Base-by-base conservation (phyloP, 2,113 vertebrate genomes). In the Pedionomus torquatus region DNA sequence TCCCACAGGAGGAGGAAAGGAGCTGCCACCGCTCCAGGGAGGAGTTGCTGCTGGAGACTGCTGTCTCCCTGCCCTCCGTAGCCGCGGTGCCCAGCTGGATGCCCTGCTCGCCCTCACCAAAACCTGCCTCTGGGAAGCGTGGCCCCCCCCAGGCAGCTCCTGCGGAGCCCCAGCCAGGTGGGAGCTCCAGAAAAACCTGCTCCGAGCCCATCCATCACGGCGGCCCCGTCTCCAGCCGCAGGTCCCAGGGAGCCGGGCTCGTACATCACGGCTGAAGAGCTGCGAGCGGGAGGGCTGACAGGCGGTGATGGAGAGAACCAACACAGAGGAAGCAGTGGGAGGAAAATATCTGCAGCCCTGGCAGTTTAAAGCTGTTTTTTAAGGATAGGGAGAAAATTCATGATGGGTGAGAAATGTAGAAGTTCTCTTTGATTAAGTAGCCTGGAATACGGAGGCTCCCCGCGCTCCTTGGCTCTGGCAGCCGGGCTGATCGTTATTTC, bases 101-200 rank as follows among this genome's bases (percentile, higher is more conserved):
- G 2, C 39, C 37, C 64, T 23, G 35, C 37, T 3, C 30, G 24
- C 37, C 54, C 44, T 5, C 8, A 7, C 63, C 44, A 13, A 60
- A 55, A 35, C 0, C 7, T 0, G 9, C 55, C 70, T 57, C 11
- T 25, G 68, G 2, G 2, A 33, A 43, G 30, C 0, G 13, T 17
- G 2, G 55, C 28, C 57, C 17, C 51, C 17, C 74, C 10, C 2
- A 0, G 52, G 4, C 54, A 48, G 10, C 11, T 26, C 43, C 20
- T 5, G 39, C 75, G 16, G 48, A 52, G 58, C 19, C 48, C 31
- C 74, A 57, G 61, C 30, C 2, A 14, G 70, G 46, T 72, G 0
- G 1, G 57, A 12, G 60, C 72, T 31, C 5, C 52, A 4, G 54
- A 46, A n/a, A 8, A 70, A 28, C 37, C 57, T 0, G 0, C 1